Base-by-base conservation (phyloP, 2,888 invertebrate genomes). In the Eilema depressum region DNA sequence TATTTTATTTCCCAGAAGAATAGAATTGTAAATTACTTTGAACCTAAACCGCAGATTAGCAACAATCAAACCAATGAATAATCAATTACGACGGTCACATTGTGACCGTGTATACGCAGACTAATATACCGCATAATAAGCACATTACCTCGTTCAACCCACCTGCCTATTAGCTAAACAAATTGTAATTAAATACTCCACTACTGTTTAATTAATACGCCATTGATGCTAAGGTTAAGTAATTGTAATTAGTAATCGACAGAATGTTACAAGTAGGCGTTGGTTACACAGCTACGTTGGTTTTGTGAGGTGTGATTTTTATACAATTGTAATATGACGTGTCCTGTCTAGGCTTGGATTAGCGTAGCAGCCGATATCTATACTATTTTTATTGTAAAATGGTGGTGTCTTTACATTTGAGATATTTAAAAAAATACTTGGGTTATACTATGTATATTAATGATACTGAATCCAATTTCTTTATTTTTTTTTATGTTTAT, bases 151-250 rank as follows among this genome's bases (percentile, higher is more conserved):
- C 83, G 78, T 69, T 74, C 84, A 85, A 83, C 90, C 89, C 84
- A 89, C 89, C 61, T 71, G 84, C 84, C 83, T 86, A 86, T 88
- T 86, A 86, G 82, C 76, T 81, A 83, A 88, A 88, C 88, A 87
- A 88, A 87, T 87, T 85, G 75, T 89, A 89, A 89, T 91, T 86
- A 85, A 83, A 89, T 87, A 87, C 87, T 84, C 84, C 85, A 87
- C 82, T 82, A 81, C 83, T 85, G 85, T 83, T 85, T 89, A 89
- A 90, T 89, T 87, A 88, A 84, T 69, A 82, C 70, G 75, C 76
- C 80, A 85, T 85, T 83, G 82, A 79, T 84, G 81, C 75, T 83
- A 83, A 86, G 83, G 83, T 83, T 82, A 83, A 76, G 73, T 76
- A 77, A 86, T 86, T 86, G 84, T 77, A 77, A 86, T 86, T 87